phyloP scores from a whole-genome alignment of 2,888 invertebrate species.

The Drosophila flavopinicola region DNA sequence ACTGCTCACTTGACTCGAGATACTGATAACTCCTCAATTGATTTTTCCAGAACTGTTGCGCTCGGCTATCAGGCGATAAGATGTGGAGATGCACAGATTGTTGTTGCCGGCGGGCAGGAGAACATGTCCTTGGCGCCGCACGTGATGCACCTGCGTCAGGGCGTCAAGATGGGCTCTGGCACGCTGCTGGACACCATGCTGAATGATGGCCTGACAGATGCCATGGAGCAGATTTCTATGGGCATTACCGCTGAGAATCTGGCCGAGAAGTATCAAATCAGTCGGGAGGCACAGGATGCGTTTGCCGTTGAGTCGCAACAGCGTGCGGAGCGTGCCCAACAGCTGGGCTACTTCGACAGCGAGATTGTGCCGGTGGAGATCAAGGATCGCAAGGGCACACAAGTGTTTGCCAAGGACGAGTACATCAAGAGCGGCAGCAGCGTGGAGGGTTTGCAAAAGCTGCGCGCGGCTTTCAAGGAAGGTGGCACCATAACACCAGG shows the following conservation, averaged over 20 bases:
- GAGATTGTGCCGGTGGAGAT: constrained; percentile 90
- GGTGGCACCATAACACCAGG: constrained; percentile 91
- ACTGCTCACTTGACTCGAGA: neutral
- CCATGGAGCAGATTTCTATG: constrained; percentile 90
- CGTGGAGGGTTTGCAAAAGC: constrained; percentile 86
- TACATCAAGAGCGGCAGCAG: constrained; percentile 88
- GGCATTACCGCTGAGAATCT: constrained; percentile 93
- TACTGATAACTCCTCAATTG: neutral
- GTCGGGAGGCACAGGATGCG: constrained; percentile 89
- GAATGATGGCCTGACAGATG: constrained; percentile 90
- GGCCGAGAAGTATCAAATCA: constrained; percentile 87
- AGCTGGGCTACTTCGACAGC: constrained; percentile 87
- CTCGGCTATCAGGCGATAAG: constrained; percentile 89
- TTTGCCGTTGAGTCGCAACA: constrained; percentile 89
- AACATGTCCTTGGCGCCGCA: constrained; percentile 92
- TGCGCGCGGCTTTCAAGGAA: constrained; percentile 88
- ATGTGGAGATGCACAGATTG: constrained; percentile 87
- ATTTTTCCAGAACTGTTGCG: constrained; percentile 86
- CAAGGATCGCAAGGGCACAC: constrained; percentile 84
- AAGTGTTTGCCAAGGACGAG: constrained; percentile 87
- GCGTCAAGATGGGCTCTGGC: constrained; percentile 88
- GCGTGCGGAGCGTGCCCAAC: constrained; percentile 87
- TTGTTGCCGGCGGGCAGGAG: constrained; percentile 93
- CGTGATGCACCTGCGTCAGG: constrained; percentile 87
- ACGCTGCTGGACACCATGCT: constrained; percentile 88